A percentile compares a stretch with the other conserved stretches of the same genome.
These are phyloP conservation scores for Pseudobourletiella spinata DNA, from an alignment of 1,140 invertebrate genomes.

Conservation along the genomic window DNA sequence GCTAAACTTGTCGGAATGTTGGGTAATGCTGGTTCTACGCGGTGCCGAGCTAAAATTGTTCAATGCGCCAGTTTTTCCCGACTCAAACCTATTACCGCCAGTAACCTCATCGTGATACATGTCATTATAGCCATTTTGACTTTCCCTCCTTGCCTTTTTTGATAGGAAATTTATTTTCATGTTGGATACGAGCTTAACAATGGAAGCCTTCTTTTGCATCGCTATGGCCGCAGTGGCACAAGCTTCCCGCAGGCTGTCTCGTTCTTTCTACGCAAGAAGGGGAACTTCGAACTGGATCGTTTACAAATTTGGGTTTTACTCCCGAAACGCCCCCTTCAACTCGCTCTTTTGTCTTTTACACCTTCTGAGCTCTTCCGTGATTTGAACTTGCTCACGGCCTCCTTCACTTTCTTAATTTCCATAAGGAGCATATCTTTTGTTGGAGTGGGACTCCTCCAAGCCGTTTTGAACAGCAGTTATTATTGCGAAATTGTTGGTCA, in stretches of 20 bases:
- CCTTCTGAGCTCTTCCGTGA: background rate
- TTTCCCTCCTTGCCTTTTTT: too few relatives aligned
- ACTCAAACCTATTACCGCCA: too few relatives aligned
- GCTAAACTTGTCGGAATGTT: too few relatives aligned
- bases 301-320: background rate
- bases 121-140: too few relatives aligned
- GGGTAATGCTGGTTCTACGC: too few relatives aligned
- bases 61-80: too few relatives aligned
- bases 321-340: background rate
- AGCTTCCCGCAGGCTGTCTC: constrained; percentile 64
- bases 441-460: constrained; percentile 69
- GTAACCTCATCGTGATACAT: too few relatives aligned
- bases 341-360: background rate
- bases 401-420: constrained; percentile 9
- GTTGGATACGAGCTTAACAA: constrained; percentile 64
- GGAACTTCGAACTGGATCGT: background rate
- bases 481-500: constrained; percentile 75
- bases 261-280: constrained; percentile 55
- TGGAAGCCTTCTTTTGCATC: constrained; percentile 69
- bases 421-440: constrained; percentile 59
- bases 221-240: constrained; percentile 74
- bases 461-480: constrained; percentile 75
- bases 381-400: background rate
- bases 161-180: constrained; percentile 46
- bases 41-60: too few relatives aligned